phyloP scores from a whole-genome alignment of 2,888 invertebrate genomes.

The Meganola albula region DNA sequence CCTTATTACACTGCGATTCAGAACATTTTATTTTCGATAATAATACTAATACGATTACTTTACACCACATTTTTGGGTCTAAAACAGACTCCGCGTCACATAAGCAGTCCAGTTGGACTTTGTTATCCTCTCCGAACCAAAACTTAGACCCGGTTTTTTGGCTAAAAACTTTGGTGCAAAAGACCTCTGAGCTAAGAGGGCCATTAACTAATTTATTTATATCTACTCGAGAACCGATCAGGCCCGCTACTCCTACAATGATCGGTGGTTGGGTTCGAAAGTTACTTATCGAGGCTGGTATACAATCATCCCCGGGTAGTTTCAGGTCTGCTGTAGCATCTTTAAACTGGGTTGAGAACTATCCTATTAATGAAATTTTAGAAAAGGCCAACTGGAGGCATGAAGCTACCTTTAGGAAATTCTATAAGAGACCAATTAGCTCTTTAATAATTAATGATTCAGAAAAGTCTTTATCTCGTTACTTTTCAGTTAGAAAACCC shows the following conservation, averaged over 20 bases:
- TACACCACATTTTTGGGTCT: background rate
- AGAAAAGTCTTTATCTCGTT: too few species aligned
- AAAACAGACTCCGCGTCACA: background rate
- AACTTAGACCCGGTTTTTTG: background rate
- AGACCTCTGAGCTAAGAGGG: background rate
- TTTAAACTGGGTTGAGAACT: constrained; percentile 17
- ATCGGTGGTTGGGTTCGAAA: constrained; percentile 20
- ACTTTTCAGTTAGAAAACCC: too few species aligned
- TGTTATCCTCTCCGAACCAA: background rate
- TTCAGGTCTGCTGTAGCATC: constrained; percentile 25
- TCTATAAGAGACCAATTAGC: too few species aligned
- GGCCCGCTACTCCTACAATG: constrained; percentile 13
- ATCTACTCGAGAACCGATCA: constrained; percentile 5
- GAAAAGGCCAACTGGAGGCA: constrained; percentile 21
- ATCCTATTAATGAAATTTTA: constrained; percentile 20
- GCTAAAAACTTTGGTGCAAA: background rate
- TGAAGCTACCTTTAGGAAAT: constrained; percentile 7
- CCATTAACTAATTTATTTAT: constrained; percentile 11
- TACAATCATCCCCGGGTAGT: constrained; percentile 20
- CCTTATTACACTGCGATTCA: background rate
- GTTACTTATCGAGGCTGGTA: constrained; percentile 16
- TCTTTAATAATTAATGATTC: too few species aligned
- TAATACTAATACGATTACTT: background rate
- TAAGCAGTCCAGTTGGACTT: background rate
- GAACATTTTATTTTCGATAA: background rate